Base-by-base conservation (phyloP, 2,888 invertebrate genomes). In the Bibio marci region DNA sequence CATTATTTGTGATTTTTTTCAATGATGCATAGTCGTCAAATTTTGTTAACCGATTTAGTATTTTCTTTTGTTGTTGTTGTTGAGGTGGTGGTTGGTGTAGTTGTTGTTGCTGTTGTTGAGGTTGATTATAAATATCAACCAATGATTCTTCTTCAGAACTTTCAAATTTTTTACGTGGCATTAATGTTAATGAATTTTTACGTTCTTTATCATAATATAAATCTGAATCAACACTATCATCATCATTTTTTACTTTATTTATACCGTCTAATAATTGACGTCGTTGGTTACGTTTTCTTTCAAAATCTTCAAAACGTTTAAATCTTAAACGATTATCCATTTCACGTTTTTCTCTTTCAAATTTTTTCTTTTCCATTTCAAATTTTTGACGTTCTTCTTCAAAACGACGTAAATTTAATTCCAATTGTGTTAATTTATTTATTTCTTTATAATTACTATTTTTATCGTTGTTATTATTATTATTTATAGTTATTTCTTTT, bases 271-370 rank as follows among this genome's bases (percentile, higher is more conserved):
- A 4, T 8, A 22, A 22, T 22, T 22, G 22, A 22, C 45, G 41
- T 31, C 42, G 53, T 30, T 55, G 45, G 14, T 42, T 44, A 0
- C 55, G 51, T 35, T 53, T 56, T 6, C 57, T 52, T 35, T 62
- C 62, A 41, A 59, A 56, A 27, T 52, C 52, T 41, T 59, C 59
- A 31, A 57, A 38, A 41, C 60, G 58, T 34, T 55, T 57, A 42
- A 55, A 51, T 4, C 56, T 52, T 35, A 55, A 22, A 41, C 56
- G 55, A 40, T 22, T 22, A 22, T 60, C 59, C 15, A 47, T 35
- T 18, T 73, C 73, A 7, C 72, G 67, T 48, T 69, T 65, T 43
- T 73, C 62, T 31, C 62, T 63, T 55, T 66, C 68, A 17, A 57
- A 61, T 4, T 54, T 54, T 12, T 62, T 54, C 41, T 59, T 61